These are phyloP conservation scores for Salminus brasiliensis DNA, from an alignment of 2,113 vertebrate genomes.

Conservation along the genomic window DNA sequence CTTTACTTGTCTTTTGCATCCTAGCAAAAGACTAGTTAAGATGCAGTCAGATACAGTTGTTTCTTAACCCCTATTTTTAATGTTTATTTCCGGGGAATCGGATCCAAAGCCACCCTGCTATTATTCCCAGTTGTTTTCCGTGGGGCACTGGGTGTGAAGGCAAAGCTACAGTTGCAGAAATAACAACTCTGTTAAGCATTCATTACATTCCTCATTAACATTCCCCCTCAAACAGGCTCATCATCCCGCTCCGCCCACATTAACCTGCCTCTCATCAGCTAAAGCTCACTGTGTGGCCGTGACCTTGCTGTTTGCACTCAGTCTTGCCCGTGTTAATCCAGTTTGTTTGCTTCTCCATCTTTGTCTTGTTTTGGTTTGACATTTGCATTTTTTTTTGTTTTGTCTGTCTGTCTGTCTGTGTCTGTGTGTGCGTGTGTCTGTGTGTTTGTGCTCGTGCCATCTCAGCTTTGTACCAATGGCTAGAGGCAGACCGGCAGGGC, in stretches of 20 bases:
- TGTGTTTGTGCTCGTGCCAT: conserved; percentile 81
- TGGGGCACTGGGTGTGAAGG: neutral
- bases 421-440: conserved; percentile 77
- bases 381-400: conserved; percentile 57
- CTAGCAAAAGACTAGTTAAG: too few relatives aligned
- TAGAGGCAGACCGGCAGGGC: conserved; percentile 92
- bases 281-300: conserved; percentile 4
- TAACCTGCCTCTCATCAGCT: conserved; percentile 23
- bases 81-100: neutral
- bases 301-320: neutral
- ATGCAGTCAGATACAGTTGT: too few relatives aligned
- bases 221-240: neutral
- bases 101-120: neutral
- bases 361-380: conserved; percentile 61
- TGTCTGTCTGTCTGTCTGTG: too few relatives aligned
- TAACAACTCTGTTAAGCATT: neutral
- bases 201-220: neutral
- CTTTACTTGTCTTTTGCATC: too few relatives aligned
- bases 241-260: neutral
- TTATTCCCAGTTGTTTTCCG: neutral
- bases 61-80: neutral
- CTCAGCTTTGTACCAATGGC: conserved; percentile 94
- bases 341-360: conserved; percentile 47
- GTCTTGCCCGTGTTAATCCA: conserved; percentile 46
- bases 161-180: neutral